These are phyloP conservation scores for Drosophila lacteicornis DNA, from an alignment of 1,140 invertebrate genomes.

Conservation along the genomic window DNA sequence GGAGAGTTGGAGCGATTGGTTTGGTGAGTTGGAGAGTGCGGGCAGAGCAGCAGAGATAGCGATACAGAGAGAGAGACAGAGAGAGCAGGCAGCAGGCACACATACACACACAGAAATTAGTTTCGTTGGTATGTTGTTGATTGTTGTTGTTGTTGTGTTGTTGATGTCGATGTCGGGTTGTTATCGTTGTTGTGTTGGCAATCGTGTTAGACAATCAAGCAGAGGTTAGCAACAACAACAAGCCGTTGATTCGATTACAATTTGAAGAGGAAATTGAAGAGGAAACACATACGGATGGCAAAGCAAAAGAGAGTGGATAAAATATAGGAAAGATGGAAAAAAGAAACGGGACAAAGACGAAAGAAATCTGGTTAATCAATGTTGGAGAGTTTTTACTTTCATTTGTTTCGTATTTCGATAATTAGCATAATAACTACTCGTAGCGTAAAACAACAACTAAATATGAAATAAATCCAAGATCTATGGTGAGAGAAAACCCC, in stretches of 20 bases:
- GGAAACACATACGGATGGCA: slow-evolving; percentile 47
- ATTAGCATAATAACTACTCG: slow-evolving; percentile 69
- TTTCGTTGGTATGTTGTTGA: slow-evolving; percentile 34
- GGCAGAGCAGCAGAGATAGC: slow-evolving; percentile 42
- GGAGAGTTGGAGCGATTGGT: slow-evolving; percentile 19
- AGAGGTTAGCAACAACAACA: slow-evolving; percentile 67
- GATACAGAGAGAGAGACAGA: slow-evolving; percentile 23
- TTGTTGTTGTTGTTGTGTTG: slow-evolving; percentile 39
- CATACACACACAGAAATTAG: slow-evolving; percentile 44
- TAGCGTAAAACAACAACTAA: slow-evolving; percentile 70
- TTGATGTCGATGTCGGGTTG: slow-evolving; percentile 37
- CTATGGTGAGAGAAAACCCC: slow-evolving; percentile 32
- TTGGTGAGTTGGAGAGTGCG: slow-evolving; percentile 33
- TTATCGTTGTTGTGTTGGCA: slow-evolving; percentile 54
- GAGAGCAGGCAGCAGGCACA: slow-evolving; percentile 60
- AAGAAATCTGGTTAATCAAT: slow-evolving; percentile 64
- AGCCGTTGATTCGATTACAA: slow-evolving; percentile 68
- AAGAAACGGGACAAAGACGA: slow-evolving; percentile 78
- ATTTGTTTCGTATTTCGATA: slow-evolving; percentile 25
- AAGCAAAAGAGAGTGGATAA: slow-evolving; percentile 57
- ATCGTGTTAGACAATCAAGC: slow-evolving; percentile 57
- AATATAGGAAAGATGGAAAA: slow-evolving; percentile 69
- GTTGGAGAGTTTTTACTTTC: slow-evolving; percentile 21
- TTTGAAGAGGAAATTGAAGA: slow-evolving; percentile 44
- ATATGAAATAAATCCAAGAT: slow-evolving; percentile 16